Evolutionary conservation across 2,888 invertebrate species (phyloP).

Genomic region (Cantharis rustica): DNA sequence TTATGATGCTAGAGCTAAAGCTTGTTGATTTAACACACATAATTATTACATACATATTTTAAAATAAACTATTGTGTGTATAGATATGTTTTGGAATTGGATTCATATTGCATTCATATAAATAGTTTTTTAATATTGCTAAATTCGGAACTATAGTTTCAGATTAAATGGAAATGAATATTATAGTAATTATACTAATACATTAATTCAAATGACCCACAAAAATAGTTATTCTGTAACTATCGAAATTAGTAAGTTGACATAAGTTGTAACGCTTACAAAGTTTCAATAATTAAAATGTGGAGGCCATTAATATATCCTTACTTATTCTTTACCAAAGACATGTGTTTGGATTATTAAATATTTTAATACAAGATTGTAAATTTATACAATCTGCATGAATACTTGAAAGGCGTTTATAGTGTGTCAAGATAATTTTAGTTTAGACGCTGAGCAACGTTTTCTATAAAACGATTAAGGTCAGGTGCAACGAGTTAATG

Average conservation of each 20-base stretch:
- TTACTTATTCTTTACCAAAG: neutral
- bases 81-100: neutral
- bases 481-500: conserved; percentile 33
- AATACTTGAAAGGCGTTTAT: conserved; percentile 7
- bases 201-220: neutral
- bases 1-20: neutral
- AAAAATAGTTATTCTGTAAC: neutral
- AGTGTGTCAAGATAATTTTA: conserved; percentile 18
- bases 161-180: neutral
- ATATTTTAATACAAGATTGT: conserved; percentile 1
- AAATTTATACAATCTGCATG: neutral
- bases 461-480: conserved; percentile 35
- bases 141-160: neutral
- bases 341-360: neutral
- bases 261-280: neutral
- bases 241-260: neutral
- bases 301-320: neutral
- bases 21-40: too few relatives aligned
- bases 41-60: neutral
- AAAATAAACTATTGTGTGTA: neutral
- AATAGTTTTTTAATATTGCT: too few relatives aligned
- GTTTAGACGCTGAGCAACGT: conserved; percentile 14
- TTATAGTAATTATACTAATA: too few relatives aligned
- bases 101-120: too few relatives aligned
- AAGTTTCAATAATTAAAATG: neutral